phyloP scores from a whole-genome alignment of 2,113 vertebrate species.

The Xiphophorus hellerii region DNA sequence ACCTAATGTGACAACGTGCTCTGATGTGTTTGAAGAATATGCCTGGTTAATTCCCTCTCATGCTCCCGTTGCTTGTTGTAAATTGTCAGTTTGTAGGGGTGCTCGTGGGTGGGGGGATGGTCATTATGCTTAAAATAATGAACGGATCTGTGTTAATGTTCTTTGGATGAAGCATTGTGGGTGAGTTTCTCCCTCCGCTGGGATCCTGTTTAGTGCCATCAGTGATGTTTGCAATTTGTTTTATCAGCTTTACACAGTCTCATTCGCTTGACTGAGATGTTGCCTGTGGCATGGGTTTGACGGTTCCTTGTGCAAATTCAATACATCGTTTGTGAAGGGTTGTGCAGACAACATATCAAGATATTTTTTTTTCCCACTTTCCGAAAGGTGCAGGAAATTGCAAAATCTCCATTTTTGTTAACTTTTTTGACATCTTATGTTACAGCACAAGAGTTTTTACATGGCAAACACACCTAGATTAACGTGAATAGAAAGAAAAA shows the following conservation, averaged over 20 bases:
- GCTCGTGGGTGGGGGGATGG: not conserved
- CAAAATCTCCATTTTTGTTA: not conserved
- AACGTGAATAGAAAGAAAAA: too few species aligned
- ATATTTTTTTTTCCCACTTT: slow-evolving; percentile 31
- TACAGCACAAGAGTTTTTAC: too few species aligned
- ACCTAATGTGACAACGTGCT: slow-evolving; percentile 22
- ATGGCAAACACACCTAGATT: too few species aligned
- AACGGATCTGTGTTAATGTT: slow-evolving; percentile 62
- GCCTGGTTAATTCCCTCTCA: slow-evolving; percentile 32
- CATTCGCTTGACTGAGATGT: slow-evolving; percentile 39
- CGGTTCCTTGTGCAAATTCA: slow-evolving; percentile 54
- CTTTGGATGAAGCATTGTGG: slow-evolving; percentile 55
- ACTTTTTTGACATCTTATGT: too few species aligned
- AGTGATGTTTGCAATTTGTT: slow-evolving; percentile 60
- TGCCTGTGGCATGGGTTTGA: slow-evolving; percentile 47
- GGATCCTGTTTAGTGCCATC: slow-evolving; percentile 32
- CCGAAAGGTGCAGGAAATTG: slow-evolving; percentile 4
- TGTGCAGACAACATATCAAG: slow-evolving; percentile 31
- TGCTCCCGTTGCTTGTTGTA: slow-evolving; percentile 12
- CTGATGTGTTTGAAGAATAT: slow-evolving; percentile 30
- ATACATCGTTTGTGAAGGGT: slow-evolving; percentile 55
- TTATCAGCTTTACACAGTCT: slow-evolving; percentile 60
- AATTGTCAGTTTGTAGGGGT: not conserved
- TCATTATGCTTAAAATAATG: slow-evolving; percentile 64
- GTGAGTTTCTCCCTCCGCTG: slow-evolving; percentile 50